These are phyloP conservation scores for Sorex maritimensis DNA, from an alignment of 2,797 vertebrate species.

Conservation along the genomic window DNA sequence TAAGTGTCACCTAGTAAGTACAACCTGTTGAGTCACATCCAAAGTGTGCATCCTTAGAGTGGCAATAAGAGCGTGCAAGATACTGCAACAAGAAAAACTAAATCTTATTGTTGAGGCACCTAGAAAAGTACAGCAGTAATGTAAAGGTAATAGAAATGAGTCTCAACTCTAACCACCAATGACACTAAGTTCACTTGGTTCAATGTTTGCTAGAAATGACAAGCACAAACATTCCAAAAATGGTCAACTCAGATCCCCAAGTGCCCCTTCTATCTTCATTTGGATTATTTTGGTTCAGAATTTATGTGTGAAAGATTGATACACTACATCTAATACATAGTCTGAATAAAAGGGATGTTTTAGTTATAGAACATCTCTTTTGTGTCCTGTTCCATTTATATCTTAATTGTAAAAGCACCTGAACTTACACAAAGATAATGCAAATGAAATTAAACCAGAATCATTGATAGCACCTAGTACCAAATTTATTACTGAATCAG, in stretches of 20 bases:
- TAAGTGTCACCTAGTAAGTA: too few relatives aligned
- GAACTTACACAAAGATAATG: not conserved
- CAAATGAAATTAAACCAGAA: constrained; percentile 10
- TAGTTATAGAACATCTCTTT: not conserved
- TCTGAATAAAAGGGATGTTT: not conserved
- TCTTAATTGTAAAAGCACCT: not conserved
- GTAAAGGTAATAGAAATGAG: not conserved
- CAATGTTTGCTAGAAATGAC: constrained; percentile 3
- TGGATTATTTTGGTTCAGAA: not conserved
- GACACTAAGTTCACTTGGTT: not conserved
- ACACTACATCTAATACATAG: not conserved
- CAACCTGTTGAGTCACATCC: too few relatives aligned
- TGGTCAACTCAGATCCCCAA: not conserved
- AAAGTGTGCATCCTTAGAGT: too few relatives aligned
- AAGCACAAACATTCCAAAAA: not conserved
- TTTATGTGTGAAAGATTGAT: not conserved
- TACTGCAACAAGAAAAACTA: too few relatives aligned
- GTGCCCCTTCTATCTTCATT: not conserved
- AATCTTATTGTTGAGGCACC: not conserved
- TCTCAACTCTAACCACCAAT: not conserved
- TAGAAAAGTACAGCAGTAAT: not conserved
- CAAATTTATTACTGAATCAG: constrained; percentile 32
- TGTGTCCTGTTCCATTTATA: not conserved
- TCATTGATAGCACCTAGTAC: not conserved
- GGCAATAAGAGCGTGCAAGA: too few relatives aligned